A percentile compares a stretch with the other conserved stretches of the same genome.
Conservation (phyloP, 2,888 invertebrate species). For the Diarsia brunnea region DNA sequence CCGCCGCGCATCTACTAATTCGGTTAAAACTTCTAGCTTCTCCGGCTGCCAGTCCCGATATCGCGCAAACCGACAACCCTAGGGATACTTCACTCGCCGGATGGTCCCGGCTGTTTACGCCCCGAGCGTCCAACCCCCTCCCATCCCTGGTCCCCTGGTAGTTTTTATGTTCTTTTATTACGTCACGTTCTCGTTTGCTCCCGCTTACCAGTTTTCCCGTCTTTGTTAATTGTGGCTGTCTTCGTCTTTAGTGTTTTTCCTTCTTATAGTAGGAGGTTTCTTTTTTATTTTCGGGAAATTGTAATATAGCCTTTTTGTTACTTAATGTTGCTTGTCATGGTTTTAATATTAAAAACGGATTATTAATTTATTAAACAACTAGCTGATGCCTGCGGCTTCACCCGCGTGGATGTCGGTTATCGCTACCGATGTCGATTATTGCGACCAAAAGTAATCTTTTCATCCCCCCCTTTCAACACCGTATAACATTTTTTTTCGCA, state of each 20-base stretch:
- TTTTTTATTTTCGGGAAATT: conserved; percentile 39
- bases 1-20: conserved; percentile 23
- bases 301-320: conserved; percentile 32
- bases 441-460: no score
- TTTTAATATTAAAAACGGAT: conserved; percentile 25
- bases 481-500: no score
- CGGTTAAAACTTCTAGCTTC: conserved; percentile 32
- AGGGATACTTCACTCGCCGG: conserved; percentile 61
- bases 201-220: conserved; percentile 69
- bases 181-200: conserved; percentile 72
- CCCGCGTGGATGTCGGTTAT: no score
- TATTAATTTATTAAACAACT: background rate
- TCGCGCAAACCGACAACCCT: conserved; percentile 43
- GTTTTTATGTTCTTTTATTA: conserved; percentile 72
- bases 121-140: conserved; percentile 67
- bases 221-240: conserved; percentile 75
- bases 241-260: conserved; percentile 69
- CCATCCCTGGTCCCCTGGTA: conserved; percentile 65
- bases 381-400: no score
- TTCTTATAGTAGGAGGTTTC: conserved; percentile 42
- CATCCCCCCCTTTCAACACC: no score
- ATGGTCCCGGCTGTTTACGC: conserved; percentile 70
- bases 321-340: background rate
- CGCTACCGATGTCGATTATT: no score
- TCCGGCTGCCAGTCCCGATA: conserved; percentile 7